phyloP scores from a whole-genome alignment of 1,140 invertebrate species.

The Sarcophaga peregrina region DNA sequence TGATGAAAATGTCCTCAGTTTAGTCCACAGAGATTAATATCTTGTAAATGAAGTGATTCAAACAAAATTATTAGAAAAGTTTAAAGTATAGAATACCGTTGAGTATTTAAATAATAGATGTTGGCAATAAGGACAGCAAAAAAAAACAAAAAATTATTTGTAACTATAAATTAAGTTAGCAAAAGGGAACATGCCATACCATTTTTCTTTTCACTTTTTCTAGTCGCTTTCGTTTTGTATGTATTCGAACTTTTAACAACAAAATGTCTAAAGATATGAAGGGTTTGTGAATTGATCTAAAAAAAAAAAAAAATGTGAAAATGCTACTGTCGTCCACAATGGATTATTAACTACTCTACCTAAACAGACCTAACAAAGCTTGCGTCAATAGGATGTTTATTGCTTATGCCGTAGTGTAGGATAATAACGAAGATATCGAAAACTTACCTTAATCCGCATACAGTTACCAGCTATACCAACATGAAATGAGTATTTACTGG shows the following conservation, averaged over 20 bases:
- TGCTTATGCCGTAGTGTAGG: too few species aligned
- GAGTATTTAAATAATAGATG: conserved; percentile 41
- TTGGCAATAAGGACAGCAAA: background rate
- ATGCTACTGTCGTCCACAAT: too few species aligned
- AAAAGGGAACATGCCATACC: background rate
- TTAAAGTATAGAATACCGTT: conserved; percentile 24
- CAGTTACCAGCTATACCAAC: too few species aligned
- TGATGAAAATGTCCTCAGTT: too few species aligned
- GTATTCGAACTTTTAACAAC: background rate
- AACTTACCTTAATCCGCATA: too few species aligned
- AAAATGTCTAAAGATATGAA: background rate
- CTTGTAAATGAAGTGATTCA: background rate
- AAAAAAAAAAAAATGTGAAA: background rate
- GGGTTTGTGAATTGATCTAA: background rate
- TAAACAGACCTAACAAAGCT: too few species aligned
- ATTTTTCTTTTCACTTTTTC: background rate
- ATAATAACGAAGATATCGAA: too few species aligned
- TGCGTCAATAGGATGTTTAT: too few species aligned
- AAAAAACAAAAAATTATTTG: background rate
- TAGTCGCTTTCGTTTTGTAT: background rate
- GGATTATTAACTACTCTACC: too few species aligned
- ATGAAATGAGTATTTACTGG: too few species aligned
- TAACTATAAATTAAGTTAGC: conserved; percentile 25
- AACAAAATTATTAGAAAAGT: conserved; percentile 40
- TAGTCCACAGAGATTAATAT: conserved; percentile 8